phyloP scores from a whole-genome alignment of 2,113 vertebrate genomes.

The Myiopsitta monachus region DNA sequence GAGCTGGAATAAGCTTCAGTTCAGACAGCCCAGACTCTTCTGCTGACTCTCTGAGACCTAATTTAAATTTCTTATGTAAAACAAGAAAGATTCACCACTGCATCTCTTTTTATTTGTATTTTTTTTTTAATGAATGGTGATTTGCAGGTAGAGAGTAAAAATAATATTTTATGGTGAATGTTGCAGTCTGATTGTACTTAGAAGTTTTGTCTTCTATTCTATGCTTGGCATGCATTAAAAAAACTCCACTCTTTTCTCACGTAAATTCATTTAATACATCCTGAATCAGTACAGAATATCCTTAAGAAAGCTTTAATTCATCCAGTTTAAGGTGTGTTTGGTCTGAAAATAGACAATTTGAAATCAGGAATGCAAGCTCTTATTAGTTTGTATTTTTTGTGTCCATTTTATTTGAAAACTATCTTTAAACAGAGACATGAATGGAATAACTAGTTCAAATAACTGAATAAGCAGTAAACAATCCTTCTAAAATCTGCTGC shows the following conservation, averaged over 20 bases:
- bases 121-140: neutral
- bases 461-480: neutral
- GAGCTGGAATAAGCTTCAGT: neutral
- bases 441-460: neutral
- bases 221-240: neutral
- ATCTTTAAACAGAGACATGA: neutral
- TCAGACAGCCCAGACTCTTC: neutral
- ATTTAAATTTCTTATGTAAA: neutral
- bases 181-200: neutral
- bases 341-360: neutral
- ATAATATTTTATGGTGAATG: neutral
- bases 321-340: neutral
- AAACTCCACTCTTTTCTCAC: neutral
- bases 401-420: neutral
- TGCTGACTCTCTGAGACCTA: neutral
- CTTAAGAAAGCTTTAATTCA: neutral
- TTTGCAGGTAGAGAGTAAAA: neutral
- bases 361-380: neutral
- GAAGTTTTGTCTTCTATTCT: neutral
- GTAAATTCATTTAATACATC: neutral
- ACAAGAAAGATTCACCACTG: neutral
- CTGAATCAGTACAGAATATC: neutral
- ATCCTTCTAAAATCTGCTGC: neutral
- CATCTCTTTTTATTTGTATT: too few species aligned
- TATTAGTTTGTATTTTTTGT: neutral